Conservation (phyloP, 1,140 invertebrate species). For the Bombyx mori region ASM3026992v2 NC_085116.1:16938501-16939000, state of each 20-base stretch:
- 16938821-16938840: slow-evolving; percentile 80
- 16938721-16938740: no score
- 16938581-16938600: no score
- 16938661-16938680: no score
- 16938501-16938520: no score
- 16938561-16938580: no score
- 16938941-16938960: slow-evolving; percentile 92
- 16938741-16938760: neutral
- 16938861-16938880: slow-evolving; percentile 84
- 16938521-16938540: no score
- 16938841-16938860: slow-evolving; percentile 78
- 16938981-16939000: slow-evolving; percentile 65
- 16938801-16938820: slow-evolving; percentile 95
- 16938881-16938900: slow-evolving; percentile 94
- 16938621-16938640: no score
- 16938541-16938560: no score
- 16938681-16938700: no score
- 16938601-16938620: no score
- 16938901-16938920: slow-evolving; percentile 92
- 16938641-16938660: no score
- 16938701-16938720: no score
- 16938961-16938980: slow-evolving; percentile 96
- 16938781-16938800: slow-evolving; percentile 88
- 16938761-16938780: slow-evolving; percentile 37
- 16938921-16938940: slow-evolving; percentile 77